Evolutionary conservation across 2,888 invertebrate genomes (phyloP).

Genomic region (Heterodera filipjevi): DNA sequence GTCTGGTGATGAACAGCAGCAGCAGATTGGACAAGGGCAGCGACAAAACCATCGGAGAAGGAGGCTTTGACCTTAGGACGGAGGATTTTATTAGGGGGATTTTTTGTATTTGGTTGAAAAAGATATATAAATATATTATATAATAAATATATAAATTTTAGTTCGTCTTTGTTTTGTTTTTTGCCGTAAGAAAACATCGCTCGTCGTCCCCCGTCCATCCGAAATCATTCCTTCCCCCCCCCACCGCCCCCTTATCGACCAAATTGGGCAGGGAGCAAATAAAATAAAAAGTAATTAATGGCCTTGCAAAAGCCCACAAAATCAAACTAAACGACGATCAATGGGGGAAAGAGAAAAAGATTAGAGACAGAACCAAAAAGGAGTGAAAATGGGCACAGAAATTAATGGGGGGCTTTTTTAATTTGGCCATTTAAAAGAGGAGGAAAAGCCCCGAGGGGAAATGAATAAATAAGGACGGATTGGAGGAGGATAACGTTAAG

Average conservation of each 20-base stretch:
- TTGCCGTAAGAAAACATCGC: background rate
- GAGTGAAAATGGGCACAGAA: no score
- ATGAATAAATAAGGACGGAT: conserved; percentile 5
- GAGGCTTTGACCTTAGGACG: background rate
- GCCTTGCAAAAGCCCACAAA: background rate
- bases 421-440: no score
- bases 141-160: no score
- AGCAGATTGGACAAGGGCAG: background rate
- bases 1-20: background rate
- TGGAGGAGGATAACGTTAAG: background rate
- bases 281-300: background rate
- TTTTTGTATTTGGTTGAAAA: background rate
- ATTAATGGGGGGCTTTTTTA: no score
- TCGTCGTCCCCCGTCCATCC: background rate
- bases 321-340: background rate
- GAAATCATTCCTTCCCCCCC: background rate
- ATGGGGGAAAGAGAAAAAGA: background rate
- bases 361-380: no score
- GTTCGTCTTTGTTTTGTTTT: background rate
- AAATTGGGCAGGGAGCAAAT: background rate
- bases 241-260: background rate
- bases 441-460: background rate
- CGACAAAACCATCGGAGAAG: background rate
- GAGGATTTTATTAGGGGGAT: background rate
- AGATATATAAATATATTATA: no score